Percentiles rank a stretch among this genome's conserved stretches.
Conservation (phyloP, 2,888 invertebrate species). For the Sesia bembeciformis region DNA sequence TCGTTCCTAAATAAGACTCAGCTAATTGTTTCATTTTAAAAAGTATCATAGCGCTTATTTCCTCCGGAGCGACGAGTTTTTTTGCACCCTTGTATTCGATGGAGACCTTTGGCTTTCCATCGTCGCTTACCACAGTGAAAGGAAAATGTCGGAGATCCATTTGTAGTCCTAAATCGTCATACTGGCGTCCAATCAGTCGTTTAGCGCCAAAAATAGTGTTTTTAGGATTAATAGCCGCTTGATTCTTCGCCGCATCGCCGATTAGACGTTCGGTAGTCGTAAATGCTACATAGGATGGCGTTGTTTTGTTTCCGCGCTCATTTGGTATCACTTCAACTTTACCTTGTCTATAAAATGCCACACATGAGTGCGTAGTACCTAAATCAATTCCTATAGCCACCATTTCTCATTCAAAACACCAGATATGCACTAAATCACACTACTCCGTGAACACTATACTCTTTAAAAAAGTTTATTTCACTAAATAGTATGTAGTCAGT, state of each 20-base stretch:
- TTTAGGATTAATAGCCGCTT: slow-evolving; percentile 34
- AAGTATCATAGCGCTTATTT: slow-evolving; percentile 50
- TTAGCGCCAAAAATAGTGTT: slow-evolving; percentile 52
- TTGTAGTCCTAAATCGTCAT: slow-evolving; percentile 44
- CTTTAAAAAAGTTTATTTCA: background rate
- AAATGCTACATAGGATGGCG: slow-evolving; percentile 50
- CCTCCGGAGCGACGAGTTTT: slow-evolving; percentile 41
- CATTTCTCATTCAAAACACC: slow-evolving; percentile 22
- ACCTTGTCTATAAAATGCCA: slow-evolving; percentile 44
- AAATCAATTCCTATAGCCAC: slow-evolving; percentile 53
- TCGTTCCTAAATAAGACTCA: slow-evolving; percentile 33
- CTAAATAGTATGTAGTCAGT: background rate
- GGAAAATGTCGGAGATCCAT: slow-evolving; percentile 44
- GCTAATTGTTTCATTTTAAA: slow-evolving; percentile 46
- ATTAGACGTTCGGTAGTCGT: slow-evolving; percentile 35
- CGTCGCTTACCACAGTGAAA: slow-evolving; percentile 32
- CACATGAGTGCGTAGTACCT: slow-evolving; percentile 48
- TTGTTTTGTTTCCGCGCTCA: slow-evolving; percentile 41
- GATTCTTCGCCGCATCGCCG: slow-evolving; percentile 47
- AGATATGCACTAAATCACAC: background rate
- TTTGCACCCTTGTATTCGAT: slow-evolving; percentile 35
- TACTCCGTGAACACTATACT: slow-evolving; percentile 25
- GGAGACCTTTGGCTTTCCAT: slow-evolving; percentile 45
- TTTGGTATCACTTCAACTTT: slow-evolving; percentile 45
- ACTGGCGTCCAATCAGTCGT: slow-evolving; percentile 43